Conservation (phyloP, 2,113 vertebrate species). For the Poecilia latipinna region DNA sequence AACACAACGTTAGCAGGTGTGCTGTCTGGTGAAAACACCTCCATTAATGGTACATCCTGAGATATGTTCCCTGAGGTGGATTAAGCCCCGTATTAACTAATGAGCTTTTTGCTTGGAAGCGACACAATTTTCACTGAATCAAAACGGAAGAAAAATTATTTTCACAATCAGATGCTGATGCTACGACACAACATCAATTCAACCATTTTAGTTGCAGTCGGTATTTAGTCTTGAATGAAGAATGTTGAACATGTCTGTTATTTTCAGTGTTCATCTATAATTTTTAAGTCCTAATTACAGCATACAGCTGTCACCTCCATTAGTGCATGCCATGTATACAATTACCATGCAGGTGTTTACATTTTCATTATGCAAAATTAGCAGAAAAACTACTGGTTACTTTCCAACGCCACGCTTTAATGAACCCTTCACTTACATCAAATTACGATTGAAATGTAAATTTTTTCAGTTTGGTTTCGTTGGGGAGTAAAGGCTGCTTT, state of each 20-base stretch:
- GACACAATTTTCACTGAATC: slow-evolving; percentile 27
- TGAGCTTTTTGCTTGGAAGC: slow-evolving; percentile 44
- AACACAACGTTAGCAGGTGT: slow-evolving; percentile 65
- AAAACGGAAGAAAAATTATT: not conserved
- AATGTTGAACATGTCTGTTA: not conserved
- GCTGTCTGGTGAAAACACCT: slow-evolving; percentile 45
- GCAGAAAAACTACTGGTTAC: not conserved
- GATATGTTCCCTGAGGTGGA: slow-evolving; percentile 58
- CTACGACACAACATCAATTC: not conserved
- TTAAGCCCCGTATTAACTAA: slow-evolving; percentile 58
- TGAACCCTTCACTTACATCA: not conserved
- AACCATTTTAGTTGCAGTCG: not conserved
- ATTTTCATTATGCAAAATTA: slow-evolving; percentile 2
- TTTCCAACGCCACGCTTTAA: not conserved
- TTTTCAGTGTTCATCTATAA: not conserved
- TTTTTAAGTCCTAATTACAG: slow-evolving; percentile 16
- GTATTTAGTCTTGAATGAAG: not conserved
- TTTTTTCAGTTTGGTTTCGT: too few species aligned
- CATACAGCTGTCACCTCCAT: slow-evolving; percentile 11
- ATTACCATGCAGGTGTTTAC: slow-evolving; percentile 13
- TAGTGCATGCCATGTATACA: slow-evolving; percentile 4
- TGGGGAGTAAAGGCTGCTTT: not conserved
- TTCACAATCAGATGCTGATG: not conserved
- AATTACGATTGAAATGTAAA: not conserved
- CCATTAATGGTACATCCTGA: slow-evolving; percentile 59